A percentile compares a stretch with the other conserved stretches of the same genome.
Evolutionary conservation across 2,888 invertebrate genomes (phyloP).

Genomic region (Odontocolon sp.): DNA sequence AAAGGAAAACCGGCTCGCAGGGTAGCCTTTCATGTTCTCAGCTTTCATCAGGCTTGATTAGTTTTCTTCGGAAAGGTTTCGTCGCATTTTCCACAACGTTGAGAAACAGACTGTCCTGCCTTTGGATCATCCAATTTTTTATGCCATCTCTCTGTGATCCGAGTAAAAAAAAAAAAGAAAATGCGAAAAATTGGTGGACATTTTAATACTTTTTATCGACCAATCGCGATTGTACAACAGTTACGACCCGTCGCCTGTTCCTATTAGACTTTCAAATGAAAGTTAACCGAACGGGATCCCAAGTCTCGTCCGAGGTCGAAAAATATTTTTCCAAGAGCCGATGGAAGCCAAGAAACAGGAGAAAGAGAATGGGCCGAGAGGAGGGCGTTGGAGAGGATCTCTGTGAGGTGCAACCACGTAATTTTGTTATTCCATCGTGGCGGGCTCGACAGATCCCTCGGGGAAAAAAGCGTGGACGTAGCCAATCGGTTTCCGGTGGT

Average conservation of each 20-base stretch:
- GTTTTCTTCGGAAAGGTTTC: conserved; percentile 55
- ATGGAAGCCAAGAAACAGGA: neutral
- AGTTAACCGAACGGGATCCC: neutral
- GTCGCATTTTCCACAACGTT: conserved; percentile 18
- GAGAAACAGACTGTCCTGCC: neutral
- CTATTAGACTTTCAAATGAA: neutral
- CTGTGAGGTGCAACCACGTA: conserved; percentile 7
- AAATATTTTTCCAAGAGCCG: conserved; percentile 14
- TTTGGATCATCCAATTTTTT: conserved; percentile 6
- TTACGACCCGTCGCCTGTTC: neutral
- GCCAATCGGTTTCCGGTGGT: neutral
- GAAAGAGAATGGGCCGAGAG: conserved; percentile 1
- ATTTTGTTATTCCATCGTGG: conserved; percentile 15
- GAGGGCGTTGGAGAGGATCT: neutral
- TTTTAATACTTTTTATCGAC: too few species aligned
- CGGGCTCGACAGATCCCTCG: neutral
- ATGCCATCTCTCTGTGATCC: conserved; percentile 3
- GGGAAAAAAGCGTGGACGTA: neutral
- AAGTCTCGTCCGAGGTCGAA: neutral
- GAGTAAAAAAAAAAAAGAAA: too few species aligned
- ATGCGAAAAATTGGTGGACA: too few species aligned
- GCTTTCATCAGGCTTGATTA: conserved; percentile 66
- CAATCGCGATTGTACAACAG: neutral
- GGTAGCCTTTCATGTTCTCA: conserved; percentile 62
- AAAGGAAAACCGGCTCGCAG: conserved; percentile 46